Base-by-base conservation (phyloP, 1,140 invertebrate species). In the Calephelis virginiensis region DNA sequence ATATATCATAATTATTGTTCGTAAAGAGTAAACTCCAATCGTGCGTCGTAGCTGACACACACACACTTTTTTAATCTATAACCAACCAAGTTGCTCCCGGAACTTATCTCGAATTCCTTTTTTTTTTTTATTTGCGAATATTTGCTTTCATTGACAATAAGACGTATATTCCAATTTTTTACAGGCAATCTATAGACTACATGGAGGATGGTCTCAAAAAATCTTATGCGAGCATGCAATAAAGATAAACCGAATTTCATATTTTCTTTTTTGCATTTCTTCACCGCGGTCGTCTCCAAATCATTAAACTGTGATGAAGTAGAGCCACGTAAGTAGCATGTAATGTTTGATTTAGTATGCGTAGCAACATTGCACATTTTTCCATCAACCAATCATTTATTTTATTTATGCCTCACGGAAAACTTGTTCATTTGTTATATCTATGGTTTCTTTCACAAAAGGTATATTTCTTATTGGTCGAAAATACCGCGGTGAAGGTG, bases 121-220 rank as follows among this genome's bases (percentile, higher is more conserved):
- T 80, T 86, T 40, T 84, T 66, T 60, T 76, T n/a, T n/a, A 53
- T 70, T n/a, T 67, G 68, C 61, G 14, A 69, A 72, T 46, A 28
- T 14, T 67, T 69, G n/a, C 17, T 64, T 72, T 14, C 47, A 28
- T 72, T 50, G 6, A 7, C 45, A n/a, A 47, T 45, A 48, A 45
- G 45, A 17, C 59, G 28, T 17, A 70, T 64, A 65, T 75, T 71
- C 71, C 73, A 85, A 67, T 85, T 81, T 71, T 77, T 73, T 14
- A 80, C 45, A 11, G 65, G 63, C 6, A 82, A 46, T 72, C 78
- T n/a, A n/a, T n/a, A n/a, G n/a, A n/a, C n/a, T n/a, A n/a, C n/a
- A 65, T 86, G 80, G 43, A 86, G 62, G 46, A 85, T 50, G 56
- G 63, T 76, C 72, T 88, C 81, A 71, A 87, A 85, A 87, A 73